These are phyloP conservation scores for Hipposideros armiger DNA, from an alignment of 2,113 vertebrate species.

Conservation along the genomic window DNA sequence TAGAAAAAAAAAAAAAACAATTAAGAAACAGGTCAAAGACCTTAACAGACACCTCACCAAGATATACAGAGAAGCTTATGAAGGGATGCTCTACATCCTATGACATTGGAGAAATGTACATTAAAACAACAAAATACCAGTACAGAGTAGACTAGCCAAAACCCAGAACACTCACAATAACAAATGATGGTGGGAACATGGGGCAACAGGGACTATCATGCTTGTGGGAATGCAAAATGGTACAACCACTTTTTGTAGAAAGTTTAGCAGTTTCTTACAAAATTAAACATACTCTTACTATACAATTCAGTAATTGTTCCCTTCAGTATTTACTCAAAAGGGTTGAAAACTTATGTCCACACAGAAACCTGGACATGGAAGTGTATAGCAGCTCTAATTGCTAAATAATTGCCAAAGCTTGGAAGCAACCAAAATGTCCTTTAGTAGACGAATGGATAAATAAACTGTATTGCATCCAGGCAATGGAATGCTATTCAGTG, in stretches of 20 bases:
- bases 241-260: not conserved
- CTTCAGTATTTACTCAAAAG: not conserved
- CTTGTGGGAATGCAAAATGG: not conserved
- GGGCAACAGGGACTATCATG: accelerated
- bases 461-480: not conserved
- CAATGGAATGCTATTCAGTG: not conserved
- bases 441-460: not conserved
- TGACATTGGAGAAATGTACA: not conserved
- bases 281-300: not conserved
- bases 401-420: not conserved
- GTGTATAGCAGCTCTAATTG: not conserved
- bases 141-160: not conserved
- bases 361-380: not conserved
- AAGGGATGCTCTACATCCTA: not conserved
- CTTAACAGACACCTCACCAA: not conserved
- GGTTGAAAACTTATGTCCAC: not conserved
- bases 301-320: not conserved
- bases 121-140: not conserved
- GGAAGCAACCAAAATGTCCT: not conserved
- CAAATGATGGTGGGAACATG: not conserved
- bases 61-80: not conserved
- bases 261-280: not conserved
- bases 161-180: not conserved
- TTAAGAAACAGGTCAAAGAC: not conserved
- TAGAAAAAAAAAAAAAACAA: not conserved